Conservation (phyloP, 53 echinoderm and acorn worm genomes). For the Luidia sarsii region DNA sequence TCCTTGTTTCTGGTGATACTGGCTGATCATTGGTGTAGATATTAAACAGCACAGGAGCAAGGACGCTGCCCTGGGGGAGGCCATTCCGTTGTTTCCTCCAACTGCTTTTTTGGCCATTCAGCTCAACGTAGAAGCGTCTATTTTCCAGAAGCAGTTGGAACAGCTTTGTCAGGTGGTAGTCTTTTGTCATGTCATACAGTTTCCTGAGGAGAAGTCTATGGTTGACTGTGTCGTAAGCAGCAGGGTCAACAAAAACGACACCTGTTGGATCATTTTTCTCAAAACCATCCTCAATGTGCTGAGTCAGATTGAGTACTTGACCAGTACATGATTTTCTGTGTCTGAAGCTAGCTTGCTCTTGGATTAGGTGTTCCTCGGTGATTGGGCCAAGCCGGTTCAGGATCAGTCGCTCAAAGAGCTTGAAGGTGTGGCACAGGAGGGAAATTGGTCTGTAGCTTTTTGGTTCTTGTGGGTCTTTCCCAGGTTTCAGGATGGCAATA, state of each 20-base stretch:
- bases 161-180: conserved; percentile 2
- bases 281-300: conserved; percentile 32
- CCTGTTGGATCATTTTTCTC: conserved; percentile 13
- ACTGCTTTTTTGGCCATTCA: conserved; percentile 1
- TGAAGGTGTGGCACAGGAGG: neutral
- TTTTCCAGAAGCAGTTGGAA: neutral
- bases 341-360: conserved; percentile 21
- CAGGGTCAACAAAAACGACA: conserved; percentile 41
- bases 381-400: conserved; percentile 19
- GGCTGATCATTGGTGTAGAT: conserved; percentile 66
- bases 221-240: conserved; percentile 45
- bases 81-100: conserved; percentile 44
- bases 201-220: conserved; percentile 26
- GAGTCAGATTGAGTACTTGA: conserved; percentile 28
- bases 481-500: conserved; percentile 14
- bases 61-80: conserved; percentile 41
- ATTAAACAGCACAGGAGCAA: conserved; percentile 66
- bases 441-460: conserved; percentile 21
- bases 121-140: conserved; percentile 30
- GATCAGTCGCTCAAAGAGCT: conserved; percentile 23
- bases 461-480: neutral
- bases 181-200: conserved; percentile 6
- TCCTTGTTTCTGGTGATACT: conserved; percentile 22
- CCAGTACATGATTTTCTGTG: conserved; percentile 34
- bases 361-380: conserved; percentile 20